Evolutionary conservation across 1,140 invertebrate genomes (phyloP).

Genomic region (Rhizoglyphus robini): DNA sequence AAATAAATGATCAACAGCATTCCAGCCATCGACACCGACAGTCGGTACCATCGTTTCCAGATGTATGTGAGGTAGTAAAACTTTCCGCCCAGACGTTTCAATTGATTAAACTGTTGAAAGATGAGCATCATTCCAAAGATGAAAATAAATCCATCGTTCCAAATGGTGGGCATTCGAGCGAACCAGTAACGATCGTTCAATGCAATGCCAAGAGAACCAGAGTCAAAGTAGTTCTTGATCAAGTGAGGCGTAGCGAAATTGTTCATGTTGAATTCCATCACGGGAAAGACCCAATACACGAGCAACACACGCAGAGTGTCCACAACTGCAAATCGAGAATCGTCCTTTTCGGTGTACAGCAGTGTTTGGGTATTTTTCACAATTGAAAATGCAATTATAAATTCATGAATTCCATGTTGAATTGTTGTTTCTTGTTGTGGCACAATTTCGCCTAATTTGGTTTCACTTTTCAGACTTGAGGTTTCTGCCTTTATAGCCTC

Average conservation of each 20-base stretch:
- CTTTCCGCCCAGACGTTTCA: background rate
- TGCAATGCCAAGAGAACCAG: background rate
- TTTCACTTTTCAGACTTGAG: no score
- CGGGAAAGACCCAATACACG: background rate
- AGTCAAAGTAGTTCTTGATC: background rate
- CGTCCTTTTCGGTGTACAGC: no score
- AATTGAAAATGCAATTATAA: no score
- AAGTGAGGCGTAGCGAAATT: background rate
- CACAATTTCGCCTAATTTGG: no score
- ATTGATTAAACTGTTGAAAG: background rate
- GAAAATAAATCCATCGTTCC: background rate
- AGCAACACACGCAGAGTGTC: background rate
- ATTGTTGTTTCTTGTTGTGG: no score
- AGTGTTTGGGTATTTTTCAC: no score
- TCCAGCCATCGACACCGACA: background rate
- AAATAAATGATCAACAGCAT: background rate
- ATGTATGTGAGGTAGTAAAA: background rate
- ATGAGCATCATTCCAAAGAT: background rate
- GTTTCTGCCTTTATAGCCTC: no score
- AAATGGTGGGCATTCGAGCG: background rate
- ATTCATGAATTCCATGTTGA: no score
- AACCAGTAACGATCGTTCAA: background rate
- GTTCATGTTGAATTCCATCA: background rate
- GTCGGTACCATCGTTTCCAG: background rate
- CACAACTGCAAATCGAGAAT: background rate